Evolutionary conservation across 2,113 vertebrate genomes (phyloP), one percentile per base, ranked within the genome.

Genomic region (Apistogramma diplotaenia): DNA sequence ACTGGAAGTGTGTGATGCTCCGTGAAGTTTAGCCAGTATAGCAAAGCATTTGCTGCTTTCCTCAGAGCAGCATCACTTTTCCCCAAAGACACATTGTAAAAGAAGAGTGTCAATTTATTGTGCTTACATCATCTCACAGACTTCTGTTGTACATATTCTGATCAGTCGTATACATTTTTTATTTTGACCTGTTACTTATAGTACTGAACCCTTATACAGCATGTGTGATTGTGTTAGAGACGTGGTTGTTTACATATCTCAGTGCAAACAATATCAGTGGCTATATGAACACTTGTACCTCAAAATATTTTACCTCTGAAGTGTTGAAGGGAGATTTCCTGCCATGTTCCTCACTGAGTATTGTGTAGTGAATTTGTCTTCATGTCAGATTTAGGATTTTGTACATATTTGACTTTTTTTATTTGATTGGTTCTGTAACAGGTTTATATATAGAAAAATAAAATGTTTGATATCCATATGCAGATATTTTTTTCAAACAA

Each of bases 291-390:
- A 85, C 82, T 90, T 76, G 79, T 91, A 94, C 93, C 93, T 94
- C 93, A 87, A 78, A 77, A 87, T 91, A 76, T 90, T 84, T 90
- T 90, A 93, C 92, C 91, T 93, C 88, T 84, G 56, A 89, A 87
- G 59, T 85, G 77, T 78, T 85, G 61, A 92, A 90, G 90, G 84
- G 72, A 84, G 74, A 67, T 54, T 79, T 83, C 67, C 71, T 84
- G 65, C 35, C 62, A 70, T 89, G 79, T 85, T 86, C 29, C 76
- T 81, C 60, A 65, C 56, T 83, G 49, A 77, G 58, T 75, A n/a
- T 51, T n/a, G 58, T 77, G 33, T 60, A 65, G 73, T 76, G 49
- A 23, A 76, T 21, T 80, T 77, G 31, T 74, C 13, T 62, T 82
- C 2, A 73, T 58, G 49, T 78, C 53, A 58, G 13, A 74, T 31